Evolutionary conservation across 2,888 invertebrate genomes (phyloP).

Genomic region (Meiosimyza platycephala): DNA sequence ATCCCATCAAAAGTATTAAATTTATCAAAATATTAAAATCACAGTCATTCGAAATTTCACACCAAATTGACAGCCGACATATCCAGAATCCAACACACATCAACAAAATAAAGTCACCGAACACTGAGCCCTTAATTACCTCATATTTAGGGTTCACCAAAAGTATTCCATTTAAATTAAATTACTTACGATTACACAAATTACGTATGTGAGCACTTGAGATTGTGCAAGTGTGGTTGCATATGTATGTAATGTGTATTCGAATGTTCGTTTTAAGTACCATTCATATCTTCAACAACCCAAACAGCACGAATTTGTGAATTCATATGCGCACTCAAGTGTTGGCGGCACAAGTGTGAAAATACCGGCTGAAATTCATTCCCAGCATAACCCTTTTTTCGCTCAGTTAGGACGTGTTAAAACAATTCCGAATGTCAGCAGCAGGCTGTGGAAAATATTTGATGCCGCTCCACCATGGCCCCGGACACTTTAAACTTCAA

Average conservation of each 20-base stretch:
- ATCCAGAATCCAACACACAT: neutral
- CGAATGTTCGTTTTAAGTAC: slow-evolving; percentile 10
- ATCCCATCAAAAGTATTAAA: slow-evolving; percentile 38
- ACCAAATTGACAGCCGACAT: neutral
- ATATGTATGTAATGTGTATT: neutral
- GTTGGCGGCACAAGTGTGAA: slow-evolving; percentile 33
- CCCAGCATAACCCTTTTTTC: slow-evolving; percentile 1
- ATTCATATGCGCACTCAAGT: slow-evolving; percentile 26
- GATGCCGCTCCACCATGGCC: no score
- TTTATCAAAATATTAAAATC: slow-evolving; percentile 41
- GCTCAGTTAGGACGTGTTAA: neutral
- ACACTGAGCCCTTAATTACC: slow-evolving; percentile 36
- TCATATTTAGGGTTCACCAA: slow-evolving; percentile 24
- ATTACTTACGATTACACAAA: slow-evolving; percentile 39
- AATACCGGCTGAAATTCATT: slow-evolving; percentile 19
- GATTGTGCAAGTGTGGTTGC: slow-evolving; percentile 11
- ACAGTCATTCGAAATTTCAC: slow-evolving; percentile 11
- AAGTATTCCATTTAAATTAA: slow-evolving; percentile 40
- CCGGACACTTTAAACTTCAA: slow-evolving; percentile 15
- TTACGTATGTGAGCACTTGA: slow-evolving; percentile 36
- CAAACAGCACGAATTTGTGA: slow-evolving; percentile 10
- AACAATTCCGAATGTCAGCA: slow-evolving; percentile 23
- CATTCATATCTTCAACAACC: slow-evolving; percentile 24
- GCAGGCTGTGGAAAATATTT: slow-evolving; percentile 8
- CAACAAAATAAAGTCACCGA: neutral